Percentiles rank a stretch among this genome's conserved stretches.
Evolutionary conservation across 2,888 invertebrate species (phyloP).

Genomic region (Pseudeuparius sepicola): DNA sequence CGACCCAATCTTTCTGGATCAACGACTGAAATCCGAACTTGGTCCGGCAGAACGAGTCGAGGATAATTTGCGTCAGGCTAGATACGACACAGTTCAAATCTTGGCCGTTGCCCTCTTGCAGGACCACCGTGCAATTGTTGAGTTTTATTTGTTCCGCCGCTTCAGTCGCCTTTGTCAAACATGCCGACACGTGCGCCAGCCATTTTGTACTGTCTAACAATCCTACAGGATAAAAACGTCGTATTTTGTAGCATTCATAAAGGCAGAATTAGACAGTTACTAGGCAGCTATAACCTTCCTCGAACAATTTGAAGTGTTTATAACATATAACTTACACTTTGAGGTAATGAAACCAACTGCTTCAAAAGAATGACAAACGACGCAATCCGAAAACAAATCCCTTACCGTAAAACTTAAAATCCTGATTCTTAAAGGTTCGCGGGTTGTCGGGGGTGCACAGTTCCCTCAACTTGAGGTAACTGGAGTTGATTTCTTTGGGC

Average conservation of each 20-base stretch:
- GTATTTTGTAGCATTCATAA: no score
- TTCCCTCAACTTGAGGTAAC: conserved; percentile 60
- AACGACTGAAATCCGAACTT: conserved; percentile 81
- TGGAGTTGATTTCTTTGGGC: conserved; percentile 51
- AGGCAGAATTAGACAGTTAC: no score
- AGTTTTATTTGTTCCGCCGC: conserved; percentile 56
- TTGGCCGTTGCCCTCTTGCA: conserved; percentile 82
- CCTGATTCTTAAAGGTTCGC: conserved; percentile 61
- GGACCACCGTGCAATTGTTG: conserved; percentile 61
- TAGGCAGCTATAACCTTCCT: no score
- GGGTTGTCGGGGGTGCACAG: conserved; percentile 69
- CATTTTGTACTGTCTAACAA: conserved; percentile 74
- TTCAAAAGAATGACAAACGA: no score
- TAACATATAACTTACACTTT: no score
- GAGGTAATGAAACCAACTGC: no score
- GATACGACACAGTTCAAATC: conserved; percentile 84
- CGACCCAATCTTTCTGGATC: conserved; percentile 91
- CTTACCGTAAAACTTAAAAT: conserved; percentile 70
- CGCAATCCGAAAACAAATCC: no score
- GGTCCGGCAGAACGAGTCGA: conserved; percentile 77
- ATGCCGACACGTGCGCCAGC: conserved; percentile 70
- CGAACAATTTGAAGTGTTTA: no score
- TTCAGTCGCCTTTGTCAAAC: conserved; percentile 62
- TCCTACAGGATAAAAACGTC: no score
- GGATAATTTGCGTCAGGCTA: conserved; percentile 73